Percentiles rank a stretch among this genome's conserved stretches.
These are phyloP conservation scores for Polyommatus icarus DNA, from an alignment of 2,888 invertebrate species.

Conservation along the genomic window DNA sequence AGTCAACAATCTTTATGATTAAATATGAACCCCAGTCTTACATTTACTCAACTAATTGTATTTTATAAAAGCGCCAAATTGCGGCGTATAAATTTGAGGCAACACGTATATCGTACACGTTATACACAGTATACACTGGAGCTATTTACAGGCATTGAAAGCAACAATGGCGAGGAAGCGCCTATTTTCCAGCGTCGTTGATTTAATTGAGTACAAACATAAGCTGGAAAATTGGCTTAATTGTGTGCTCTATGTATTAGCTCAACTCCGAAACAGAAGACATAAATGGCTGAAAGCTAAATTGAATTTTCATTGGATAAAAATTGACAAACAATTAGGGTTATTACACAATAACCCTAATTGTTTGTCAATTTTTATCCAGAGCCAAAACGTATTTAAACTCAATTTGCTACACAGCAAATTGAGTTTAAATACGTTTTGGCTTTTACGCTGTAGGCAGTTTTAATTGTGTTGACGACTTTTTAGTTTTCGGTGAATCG, in stretches of 20 bases:
- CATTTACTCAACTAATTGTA: not conserved
- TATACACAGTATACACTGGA: not conserved
- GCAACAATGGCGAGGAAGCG: slow-evolving; percentile 20
- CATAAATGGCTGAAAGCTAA: slow-evolving; percentile 42
- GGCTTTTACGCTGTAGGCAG: not conserved
- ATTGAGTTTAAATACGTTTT: slow-evolving; percentile 18
- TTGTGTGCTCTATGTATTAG: slow-evolving; percentile 38
- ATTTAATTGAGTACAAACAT: slow-evolving; percentile 34
- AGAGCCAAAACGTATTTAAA: too few species aligned
- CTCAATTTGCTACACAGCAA: too few species aligned
- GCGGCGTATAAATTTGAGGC: slow-evolving; percentile 1
- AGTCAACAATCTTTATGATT: too few species aligned
- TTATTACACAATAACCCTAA: slow-evolving; percentile 26
- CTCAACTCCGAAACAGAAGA: slow-evolving; percentile 38
- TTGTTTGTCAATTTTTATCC: slow-evolving; percentile 45
- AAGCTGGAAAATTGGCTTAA: slow-evolving; percentile 38
- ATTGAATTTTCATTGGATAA: slow-evolving; percentile 44
- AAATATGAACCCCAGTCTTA: not conserved
- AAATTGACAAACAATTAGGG: slow-evolving; percentile 43
- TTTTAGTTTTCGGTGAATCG: not conserved
- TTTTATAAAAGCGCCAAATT: slow-evolving; percentile 7
- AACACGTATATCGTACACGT: not conserved
- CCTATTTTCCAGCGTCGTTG: slow-evolving; percentile 32
- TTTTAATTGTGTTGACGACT: not conserved
- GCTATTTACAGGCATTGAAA: slow-evolving; percentile 17